Percentiles rank a stretch among this genome's conserved stretches.
phyloP scores from a whole-genome alignment of 1,140 invertebrate species.

The Stenopsyche tienmushanensis region DNA sequence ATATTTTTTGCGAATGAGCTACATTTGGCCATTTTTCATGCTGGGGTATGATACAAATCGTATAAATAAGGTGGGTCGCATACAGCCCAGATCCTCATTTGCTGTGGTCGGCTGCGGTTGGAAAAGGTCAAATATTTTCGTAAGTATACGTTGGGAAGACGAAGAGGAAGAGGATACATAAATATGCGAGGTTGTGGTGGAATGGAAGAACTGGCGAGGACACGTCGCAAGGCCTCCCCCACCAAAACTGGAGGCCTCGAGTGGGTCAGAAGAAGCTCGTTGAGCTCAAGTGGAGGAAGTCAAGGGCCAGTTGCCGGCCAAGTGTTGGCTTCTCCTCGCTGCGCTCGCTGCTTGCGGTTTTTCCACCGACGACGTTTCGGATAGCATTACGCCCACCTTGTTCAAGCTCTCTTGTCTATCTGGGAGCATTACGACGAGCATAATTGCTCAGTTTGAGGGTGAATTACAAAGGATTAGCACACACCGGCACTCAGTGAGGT shows the following conservation, averaged over 20 bases:
- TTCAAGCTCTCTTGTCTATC: neutral
- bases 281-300: neutral
- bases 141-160: too few relatives aligned
- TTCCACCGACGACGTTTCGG: neutral
- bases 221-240: neutral
- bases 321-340: too few relatives aligned
- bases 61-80: too few relatives aligned
- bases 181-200: neutral
- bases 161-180: neutral
- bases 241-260: neutral
- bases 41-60: too few relatives aligned
- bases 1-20: too few relatives aligned
- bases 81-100: too few relatives aligned
- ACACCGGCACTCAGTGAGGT: neutral
- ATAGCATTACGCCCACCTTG: neutral
- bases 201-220: neutral
- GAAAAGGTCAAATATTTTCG: neutral
- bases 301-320: neutral
- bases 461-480: neutral
- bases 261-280: neutral
- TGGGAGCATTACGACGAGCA: too few relatives aligned
- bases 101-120: too few relatives aligned
- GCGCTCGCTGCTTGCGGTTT: neutral
- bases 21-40: too few relatives aligned
- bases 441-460: neutral